These are phyloP conservation scores for Tapera naevia DNA, from an alignment of 2,797 vertebrate species.

Conservation along the genomic window DNA sequence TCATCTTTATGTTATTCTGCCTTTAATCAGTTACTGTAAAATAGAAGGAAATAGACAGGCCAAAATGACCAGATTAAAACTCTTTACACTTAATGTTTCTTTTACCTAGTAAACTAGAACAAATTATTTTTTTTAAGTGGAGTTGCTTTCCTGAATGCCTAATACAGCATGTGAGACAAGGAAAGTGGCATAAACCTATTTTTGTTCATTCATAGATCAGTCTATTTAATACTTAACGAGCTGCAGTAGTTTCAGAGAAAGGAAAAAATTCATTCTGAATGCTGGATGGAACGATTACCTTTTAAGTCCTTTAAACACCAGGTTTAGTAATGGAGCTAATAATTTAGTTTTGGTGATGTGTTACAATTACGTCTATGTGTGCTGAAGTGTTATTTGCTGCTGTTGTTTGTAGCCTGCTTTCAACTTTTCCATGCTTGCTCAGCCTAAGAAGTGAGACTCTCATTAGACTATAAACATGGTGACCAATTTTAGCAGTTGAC, in stretches of 20 bases:
- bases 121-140: not conserved
- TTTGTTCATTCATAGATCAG: not conserved
- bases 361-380: not conserved
- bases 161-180: not conserved
- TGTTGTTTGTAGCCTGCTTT: not conserved
- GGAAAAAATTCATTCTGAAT: not conserved
- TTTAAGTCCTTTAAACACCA: slow-evolving; percentile 1
- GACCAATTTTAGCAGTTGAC: not conserved
- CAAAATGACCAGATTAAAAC: not conserved
- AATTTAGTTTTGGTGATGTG: slow-evolving; percentile 16
- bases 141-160: not conserved
- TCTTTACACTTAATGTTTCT: not conserved
- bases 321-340: slow-evolving; percentile 14
- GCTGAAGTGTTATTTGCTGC: not conserved
- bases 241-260: not conserved
- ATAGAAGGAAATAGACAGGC: not conserved
- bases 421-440: not conserved
- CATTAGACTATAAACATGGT: not conserved
- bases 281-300: not conserved
- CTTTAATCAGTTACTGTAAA: not conserved
- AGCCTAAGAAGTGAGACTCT: not conserved
- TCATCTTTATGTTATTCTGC: not conserved
- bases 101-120: not conserved
- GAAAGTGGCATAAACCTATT: not conserved
- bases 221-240: not conserved